These are phyloP conservation scores for Coptotermes formosanus DNA, from an alignment of 1,140 invertebrate species.

Conservation along the genomic window DNA sequence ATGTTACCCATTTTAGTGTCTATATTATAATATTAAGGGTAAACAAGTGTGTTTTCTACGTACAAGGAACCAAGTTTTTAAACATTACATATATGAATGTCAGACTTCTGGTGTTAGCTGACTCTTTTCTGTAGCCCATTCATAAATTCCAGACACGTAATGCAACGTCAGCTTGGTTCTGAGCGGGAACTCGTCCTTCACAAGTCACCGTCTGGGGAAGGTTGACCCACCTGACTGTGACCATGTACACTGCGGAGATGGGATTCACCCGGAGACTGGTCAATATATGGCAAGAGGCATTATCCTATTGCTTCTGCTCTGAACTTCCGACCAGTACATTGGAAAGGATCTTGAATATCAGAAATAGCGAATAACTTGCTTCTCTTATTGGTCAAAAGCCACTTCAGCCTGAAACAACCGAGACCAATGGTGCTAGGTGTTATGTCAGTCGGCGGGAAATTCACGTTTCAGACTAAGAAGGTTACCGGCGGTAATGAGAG, in stretches of 20 bases:
- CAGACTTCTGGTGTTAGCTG: too few relatives aligned
- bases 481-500: background rate
- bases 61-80: too few relatives aligned
- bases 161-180: background rate
- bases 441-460: background rate
- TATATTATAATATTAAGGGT: too few relatives aligned
- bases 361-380: slow-evolving; percentile 50
- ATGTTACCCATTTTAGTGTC: too few relatives aligned
- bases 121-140: background rate
- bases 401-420: slow-evolving; percentile 52
- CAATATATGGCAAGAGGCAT: background rate
- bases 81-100: too few relatives aligned
- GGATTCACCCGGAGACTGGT: background rate
- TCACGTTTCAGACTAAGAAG: background rate
- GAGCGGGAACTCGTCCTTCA: background rate
- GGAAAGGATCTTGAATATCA: slow-evolving; percentile 45
- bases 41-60: too few relatives aligned
- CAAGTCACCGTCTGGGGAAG: background rate
- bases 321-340: slow-evolving; percentile 45
- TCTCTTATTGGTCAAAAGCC: slow-evolving; percentile 56
- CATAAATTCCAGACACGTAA: background rate
- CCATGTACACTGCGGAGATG: background rate
- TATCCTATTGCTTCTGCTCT: background rate
- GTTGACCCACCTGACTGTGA: background rate
- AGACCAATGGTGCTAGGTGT: slow-evolving; percentile 41